Percentiles rank a stretch among this genome's conserved stretches.
These are phyloP conservation scores for Morpho deidamia DNA, from an alignment of 2,888 invertebrate species.

Conservation along the genomic window DNA sequence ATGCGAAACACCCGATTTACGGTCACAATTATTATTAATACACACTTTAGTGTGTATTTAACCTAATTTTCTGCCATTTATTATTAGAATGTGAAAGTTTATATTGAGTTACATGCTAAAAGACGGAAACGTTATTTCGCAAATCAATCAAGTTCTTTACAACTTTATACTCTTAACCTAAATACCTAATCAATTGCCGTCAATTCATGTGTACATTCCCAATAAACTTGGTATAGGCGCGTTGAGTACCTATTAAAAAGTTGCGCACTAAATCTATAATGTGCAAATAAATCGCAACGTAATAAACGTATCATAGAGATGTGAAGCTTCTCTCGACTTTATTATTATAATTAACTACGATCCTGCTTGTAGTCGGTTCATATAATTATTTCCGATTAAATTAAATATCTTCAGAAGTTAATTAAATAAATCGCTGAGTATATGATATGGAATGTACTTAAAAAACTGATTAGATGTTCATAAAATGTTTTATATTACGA, in stretches of 20 bases:
- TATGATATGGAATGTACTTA: conserved; percentile 11
- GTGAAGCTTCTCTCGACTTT: conserved; percentile 28
- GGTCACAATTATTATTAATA: conserved; percentile 8
- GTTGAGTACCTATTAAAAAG: conserved; percentile 5
- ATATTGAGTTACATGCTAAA: conserved; percentile 1
- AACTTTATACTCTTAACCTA: conserved; percentile 16
- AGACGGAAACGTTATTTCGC: conserved; percentile 8
- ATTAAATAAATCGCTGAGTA: conserved; percentile 26
- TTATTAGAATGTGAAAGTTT: conserved; percentile 15
- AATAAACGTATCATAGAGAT: conserved; percentile 24
- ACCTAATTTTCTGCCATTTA: conserved; percentile 12
- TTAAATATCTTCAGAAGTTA: conserved; percentile 21
- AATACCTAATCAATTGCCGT: conserved; percentile 9
- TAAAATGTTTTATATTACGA: too few relatives aligned
- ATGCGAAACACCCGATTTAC: not conserved
- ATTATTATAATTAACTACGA: conserved; percentile 36
- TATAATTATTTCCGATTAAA: conserved; percentile 30
- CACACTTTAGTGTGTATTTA: conserved; percentile 10
- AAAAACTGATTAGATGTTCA: conserved; percentile 3
- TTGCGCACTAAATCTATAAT: conserved; percentile 23
- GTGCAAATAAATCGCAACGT: conserved; percentile 25
- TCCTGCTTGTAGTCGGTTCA: conserved; percentile 40
- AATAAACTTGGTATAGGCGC: too few relatives aligned
- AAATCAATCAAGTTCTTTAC: conserved; percentile 17
- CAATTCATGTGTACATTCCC: not conserved